These are phyloP conservation scores for Labeo rohita DNA, from an alignment of 2,113 vertebrate species.

Conservation along the genomic window DNA sequence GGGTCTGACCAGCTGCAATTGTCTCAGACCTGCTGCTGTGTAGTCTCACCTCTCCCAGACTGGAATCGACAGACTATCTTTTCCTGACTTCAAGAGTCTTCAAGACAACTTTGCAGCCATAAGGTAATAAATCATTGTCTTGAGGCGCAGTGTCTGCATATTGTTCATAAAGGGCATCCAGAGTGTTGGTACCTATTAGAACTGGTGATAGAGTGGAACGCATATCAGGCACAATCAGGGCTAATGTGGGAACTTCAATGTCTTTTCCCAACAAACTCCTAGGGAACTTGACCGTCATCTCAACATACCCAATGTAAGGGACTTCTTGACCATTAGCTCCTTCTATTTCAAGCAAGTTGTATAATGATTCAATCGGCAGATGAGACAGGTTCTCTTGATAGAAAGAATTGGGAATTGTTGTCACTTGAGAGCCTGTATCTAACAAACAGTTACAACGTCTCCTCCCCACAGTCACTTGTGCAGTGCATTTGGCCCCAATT, in stretches of 20 bases:
- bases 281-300: neutral
- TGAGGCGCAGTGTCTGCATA: neutral
- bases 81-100: neutral
- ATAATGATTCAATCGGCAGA: too few relatives aligned
- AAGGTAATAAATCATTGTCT: neutral
- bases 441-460: too few relatives aligned
- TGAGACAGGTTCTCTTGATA: too few relatives aligned
- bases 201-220: neutral
- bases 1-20: neutral
- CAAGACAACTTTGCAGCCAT: neutral
- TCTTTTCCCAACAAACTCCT: neutral
- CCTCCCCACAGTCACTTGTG: neutral
- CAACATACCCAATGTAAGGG: slow-evolving; percentile 17
- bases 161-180: neutral
- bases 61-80: neutral
- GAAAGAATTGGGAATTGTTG: too few relatives aligned
- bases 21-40: neutral
- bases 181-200: neutral
- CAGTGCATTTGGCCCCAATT: neutral
- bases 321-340: slow-evolving; percentile 23
- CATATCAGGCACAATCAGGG: neutral
- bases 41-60: neutral
- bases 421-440: too few relatives aligned
- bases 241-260: neutral
- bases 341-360: neutral